Evolutionary conservation across 2,113 vertebrate species (phyloP), one percentile per base, ranked within the genome.

Genomic region (Gobio gobio): DNA sequence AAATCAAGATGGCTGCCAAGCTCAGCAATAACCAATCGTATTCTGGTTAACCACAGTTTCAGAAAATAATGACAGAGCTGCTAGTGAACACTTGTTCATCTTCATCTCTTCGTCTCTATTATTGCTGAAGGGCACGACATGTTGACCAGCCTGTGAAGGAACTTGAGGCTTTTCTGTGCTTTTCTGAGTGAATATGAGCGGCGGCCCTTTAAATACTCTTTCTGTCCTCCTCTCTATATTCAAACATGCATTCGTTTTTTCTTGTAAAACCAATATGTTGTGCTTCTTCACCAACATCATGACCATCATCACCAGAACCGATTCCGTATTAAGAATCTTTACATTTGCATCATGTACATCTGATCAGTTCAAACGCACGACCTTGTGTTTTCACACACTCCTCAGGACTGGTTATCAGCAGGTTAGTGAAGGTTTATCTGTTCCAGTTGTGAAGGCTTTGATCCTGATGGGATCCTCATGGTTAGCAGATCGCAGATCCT

Each of bases 401-500:
- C 16, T 3, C 66, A 70, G 66, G 9, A 70, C 66, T 40, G 66
- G 66, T 70, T 33, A 33, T 14, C 64, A 3, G 7, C 16, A 66
- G 20, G 66, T 43, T n/a, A n/a, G 54, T 14, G 20, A 43, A 14
- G 33, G 12, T 78, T 36, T 43, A 45, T 78, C 12, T 4, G 12
- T 61, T 79, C 77, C 77, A 29, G 77, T 79, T 61, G 77, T 43
- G 20, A 45, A 79, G 77, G 40, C 72, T 85, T 77, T 83, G 78
- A 88, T 72, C 61, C 20, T 72, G 86, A 88, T 89, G 56, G 51
- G 88, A 83, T 86, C 88, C 87, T 78, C 45, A 47, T 73, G 79
- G 59, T 63, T 70, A 78, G 84, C 47, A 45, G 54, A 33, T 73
- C 16, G 7, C 54, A 56, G 2, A 6, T 8, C 3, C 12, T 70